phyloP scores from a whole-genome alignment of 2,797 vertebrate genomes.

The Siniperca scherzeri region DNA sequence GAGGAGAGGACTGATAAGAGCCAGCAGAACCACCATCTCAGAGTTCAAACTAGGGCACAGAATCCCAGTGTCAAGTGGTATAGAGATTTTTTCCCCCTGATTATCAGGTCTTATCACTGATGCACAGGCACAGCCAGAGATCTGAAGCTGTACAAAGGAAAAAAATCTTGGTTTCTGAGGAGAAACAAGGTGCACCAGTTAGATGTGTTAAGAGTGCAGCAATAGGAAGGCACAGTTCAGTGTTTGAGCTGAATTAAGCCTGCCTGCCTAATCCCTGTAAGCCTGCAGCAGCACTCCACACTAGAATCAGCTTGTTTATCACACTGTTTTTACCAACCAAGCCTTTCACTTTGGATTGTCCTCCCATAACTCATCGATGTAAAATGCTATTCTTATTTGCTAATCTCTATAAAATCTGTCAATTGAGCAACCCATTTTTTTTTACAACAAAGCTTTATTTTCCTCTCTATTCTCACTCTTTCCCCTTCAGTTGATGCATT shows the following conservation, averaged over 20 bases:
- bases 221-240: slow-evolving; percentile 77
- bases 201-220: slow-evolving; percentile 65
- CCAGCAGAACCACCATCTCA: slow-evolving; percentile 30
- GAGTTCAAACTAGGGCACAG: slow-evolving; percentile 68
- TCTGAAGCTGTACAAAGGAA: slow-evolving; percentile 41
- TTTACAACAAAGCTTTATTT: slow-evolving; percentile 6
- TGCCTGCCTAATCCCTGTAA: slow-evolving; percentile 83
- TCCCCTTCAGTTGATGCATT: slow-evolving; percentile 23
- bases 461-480: slow-evolving; percentile 6
- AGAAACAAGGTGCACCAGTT: slow-evolving; percentile 54
- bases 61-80: slow-evolving; percentile 52
- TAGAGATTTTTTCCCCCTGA: slow-evolving; percentile 24
- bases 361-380: slow-evolving; percentile 53
- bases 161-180: slow-evolving; percentile 40
- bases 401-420: slow-evolving; percentile 51
- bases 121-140: slow-evolving; percentile 50
- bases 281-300: slow-evolving; percentile 77
- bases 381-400: slow-evolving; percentile 52
- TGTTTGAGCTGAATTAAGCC: slow-evolving; percentile 84
- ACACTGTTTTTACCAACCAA: slow-evolving; percentile 72
- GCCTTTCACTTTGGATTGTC: slow-evolving; percentile 68
- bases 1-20: slow-evolving; percentile 38
- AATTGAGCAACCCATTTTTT: slow-evolving; percentile 22
- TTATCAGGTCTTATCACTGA: slow-evolving; percentile 59
- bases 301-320: slow-evolving; percentile 83